phyloP scores from a whole-genome alignment of 2,113 vertebrate species.

The Xerus inauris region DNA sequence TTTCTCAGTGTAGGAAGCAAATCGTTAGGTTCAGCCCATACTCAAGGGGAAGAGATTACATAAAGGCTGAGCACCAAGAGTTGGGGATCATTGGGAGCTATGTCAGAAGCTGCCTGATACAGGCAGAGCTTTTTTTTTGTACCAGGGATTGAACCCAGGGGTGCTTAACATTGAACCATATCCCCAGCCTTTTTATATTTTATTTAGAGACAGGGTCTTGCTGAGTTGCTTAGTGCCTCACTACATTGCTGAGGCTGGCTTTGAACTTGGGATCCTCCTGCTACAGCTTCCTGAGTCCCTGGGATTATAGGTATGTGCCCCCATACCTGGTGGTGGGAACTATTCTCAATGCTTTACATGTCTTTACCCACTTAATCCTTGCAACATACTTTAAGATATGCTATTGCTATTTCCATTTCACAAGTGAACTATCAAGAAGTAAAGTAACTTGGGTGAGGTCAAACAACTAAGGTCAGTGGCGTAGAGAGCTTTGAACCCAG shows the following conservation, averaged over 20 bases:
- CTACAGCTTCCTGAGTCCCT: no score
- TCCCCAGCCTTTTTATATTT: no score
- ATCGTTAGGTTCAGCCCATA: neutral
- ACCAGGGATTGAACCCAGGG: no score
- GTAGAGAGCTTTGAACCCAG: neutral
- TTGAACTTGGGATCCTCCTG: no score
- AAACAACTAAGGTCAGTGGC: neutral
- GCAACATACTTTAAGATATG: neutral
- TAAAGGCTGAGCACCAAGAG: neutral
- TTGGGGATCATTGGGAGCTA: neutral
- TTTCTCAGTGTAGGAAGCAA: neutral
- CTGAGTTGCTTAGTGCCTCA: no score
- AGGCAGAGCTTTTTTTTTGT: neutral
- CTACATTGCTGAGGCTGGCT: no score
- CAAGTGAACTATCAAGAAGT: neutral
- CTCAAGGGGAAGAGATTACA: neutral
- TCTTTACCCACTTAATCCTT: neutral
- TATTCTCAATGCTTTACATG: neutral
- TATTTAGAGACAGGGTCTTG: no score
- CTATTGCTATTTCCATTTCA: neutral
- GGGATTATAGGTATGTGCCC: no score
- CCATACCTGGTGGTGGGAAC: no score
- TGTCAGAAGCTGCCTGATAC: neutral
- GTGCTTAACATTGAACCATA: no score
- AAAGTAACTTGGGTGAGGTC: neutral